Evolutionary conservation across 2,888 invertebrate genomes (phyloP), one percentile per base, ranked within the genome.

Genomic region (Agrotis segetum): DNA sequence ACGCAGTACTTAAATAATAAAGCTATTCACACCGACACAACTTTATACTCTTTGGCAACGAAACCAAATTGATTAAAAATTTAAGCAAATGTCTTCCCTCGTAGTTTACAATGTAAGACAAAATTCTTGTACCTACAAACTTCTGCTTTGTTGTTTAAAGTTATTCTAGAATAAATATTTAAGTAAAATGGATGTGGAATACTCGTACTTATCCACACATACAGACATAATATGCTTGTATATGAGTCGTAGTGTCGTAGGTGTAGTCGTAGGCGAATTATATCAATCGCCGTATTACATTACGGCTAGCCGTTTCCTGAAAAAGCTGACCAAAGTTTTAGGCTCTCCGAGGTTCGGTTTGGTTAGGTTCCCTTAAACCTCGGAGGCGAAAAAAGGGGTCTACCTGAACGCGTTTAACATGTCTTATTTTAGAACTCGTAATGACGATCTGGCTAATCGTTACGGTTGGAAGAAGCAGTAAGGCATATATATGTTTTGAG

Each of bases 1-100:
- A 64, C 74, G 74, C 74, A 78, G 73, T 55, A 46, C 59, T 40
- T 75, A 59, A 75, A 78, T 75, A 78, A 72, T 75, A 71, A 63
- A 75, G 24, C 13, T 60, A 60, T 71, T 64, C 59, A 60, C 59
- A 59, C 52, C 40, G 3, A 58, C 40, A 46, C 58, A 74, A 75
- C 72, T 75, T 72, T 71, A 34, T 68, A 46, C 60, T 50, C 72
- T 72, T 64, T 72, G 72, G 79, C 59, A 72, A 78, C 59, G 60
- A 78, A 75, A 60, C 74, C 72, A 19, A 50, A 60, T 55, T 71
- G 71, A 55, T 75, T 72, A 78, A 71, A 53, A 50, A 75, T 75
- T 71, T 72, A 75, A 60, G 46, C 49, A 50, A 72, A 55, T 55
- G 34, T 34, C 49, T 17, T 50, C 19, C 55, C 58, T 52, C 71